phyloP scores from a whole-genome alignment of 1,140 invertebrate species.

The Thalassaphorura encarpata region DNA sequence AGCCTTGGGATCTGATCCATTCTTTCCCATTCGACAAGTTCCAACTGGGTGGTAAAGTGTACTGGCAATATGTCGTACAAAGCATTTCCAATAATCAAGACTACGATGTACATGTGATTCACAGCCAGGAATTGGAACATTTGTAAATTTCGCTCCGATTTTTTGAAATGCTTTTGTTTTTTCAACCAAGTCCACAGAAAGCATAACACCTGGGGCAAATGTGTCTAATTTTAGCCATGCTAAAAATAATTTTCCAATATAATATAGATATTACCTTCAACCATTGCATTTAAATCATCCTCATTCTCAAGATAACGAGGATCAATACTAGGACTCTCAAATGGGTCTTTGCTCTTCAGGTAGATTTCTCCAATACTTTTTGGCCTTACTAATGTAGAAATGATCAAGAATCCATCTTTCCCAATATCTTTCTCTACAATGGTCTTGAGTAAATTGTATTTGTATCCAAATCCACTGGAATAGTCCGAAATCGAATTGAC shows the following conservation, averaged over 20 bases:
- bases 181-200: neutral
- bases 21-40: conserved; percentile 9
- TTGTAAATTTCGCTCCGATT: neutral
- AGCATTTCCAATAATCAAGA: conserved; percentile 19
- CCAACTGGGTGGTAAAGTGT: conserved; percentile 5
- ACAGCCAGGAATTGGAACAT: conserved; percentile 13
- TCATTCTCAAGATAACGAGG: conserved; percentile 22
- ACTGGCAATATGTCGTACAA: conserved; percentile 5
- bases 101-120: conserved; percentile 5
- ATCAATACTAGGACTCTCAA: conserved; percentile 16
- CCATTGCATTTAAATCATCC: conserved; percentile 11
- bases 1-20: neutral
- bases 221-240: neutral
- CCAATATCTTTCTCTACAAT: neutral
- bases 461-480: neutral
- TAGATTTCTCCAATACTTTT: conserved; percentile 47
- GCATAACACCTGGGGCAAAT: neutral
- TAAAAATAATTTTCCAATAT: neutral
- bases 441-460: neutral
- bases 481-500: neutral
- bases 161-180: conserved; percentile 2
- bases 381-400: neutral
- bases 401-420: neutral
- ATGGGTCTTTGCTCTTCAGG: neutral
- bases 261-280: neutral